Evolutionary conservation across 2,113 vertebrate genomes (phyloP).

Genomic region (Phyllopteryx taeniolatus): DNA sequence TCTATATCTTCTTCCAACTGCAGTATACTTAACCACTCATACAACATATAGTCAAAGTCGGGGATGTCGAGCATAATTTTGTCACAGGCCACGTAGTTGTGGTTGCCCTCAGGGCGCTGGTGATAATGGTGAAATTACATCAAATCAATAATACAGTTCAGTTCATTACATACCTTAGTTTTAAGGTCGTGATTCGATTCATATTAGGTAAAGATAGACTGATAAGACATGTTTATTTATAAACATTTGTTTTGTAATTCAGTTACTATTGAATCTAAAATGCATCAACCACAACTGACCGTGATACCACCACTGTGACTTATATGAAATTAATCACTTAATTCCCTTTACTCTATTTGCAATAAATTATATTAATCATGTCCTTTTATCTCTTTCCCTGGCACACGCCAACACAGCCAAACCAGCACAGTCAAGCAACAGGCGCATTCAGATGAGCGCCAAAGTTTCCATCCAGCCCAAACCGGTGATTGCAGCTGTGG

Average conservation of each 20-base stretch:
- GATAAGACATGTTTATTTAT: no score
- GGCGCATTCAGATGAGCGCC: conserved; percentile 71
- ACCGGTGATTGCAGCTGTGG: conserved; percentile 80
- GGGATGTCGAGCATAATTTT: no score
- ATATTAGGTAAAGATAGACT: no score
- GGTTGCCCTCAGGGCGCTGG: background rate
- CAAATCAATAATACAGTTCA: background rate
- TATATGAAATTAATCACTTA: background rate
- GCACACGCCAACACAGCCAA: conserved; percentile 63
- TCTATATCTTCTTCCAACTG: no score
- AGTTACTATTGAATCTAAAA: no score
- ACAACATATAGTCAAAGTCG: background rate
- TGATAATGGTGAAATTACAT: background rate
- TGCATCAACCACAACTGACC: no score
- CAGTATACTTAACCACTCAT: no score
- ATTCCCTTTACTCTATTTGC: background rate
- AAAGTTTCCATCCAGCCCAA: conserved; percentile 88
- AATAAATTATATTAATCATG: background rate
- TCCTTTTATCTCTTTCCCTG: background rate
- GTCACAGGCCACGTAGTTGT: no score
- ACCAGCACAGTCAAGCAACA: conserved; percentile 68
- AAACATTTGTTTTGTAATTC: no score
- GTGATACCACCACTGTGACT: no score
- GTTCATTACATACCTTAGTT: no score
- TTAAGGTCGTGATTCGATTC: background rate